phyloP scores from a whole-genome alignment of 2,888 invertebrate species.

The Andricus quercusramuli region DNA sequence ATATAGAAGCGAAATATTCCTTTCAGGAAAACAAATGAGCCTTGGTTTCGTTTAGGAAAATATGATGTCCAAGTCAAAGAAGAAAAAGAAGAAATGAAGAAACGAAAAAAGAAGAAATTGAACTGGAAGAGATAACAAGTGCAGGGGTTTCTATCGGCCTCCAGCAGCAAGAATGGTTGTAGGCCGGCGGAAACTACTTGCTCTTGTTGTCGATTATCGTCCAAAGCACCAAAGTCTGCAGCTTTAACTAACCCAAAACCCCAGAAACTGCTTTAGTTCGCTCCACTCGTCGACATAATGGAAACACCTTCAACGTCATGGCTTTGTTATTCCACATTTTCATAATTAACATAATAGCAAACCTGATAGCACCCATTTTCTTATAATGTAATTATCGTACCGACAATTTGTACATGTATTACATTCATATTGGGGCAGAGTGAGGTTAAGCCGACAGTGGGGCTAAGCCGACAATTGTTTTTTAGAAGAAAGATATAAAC shows the following conservation, averaged over 20 bases:
- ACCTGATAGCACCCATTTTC: not conserved
- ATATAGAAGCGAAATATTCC: not conserved
- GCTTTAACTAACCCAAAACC: constrained; percentile 4
- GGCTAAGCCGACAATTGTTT: too few relatives aligned
- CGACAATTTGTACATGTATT: not conserved
- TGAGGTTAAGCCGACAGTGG: too few relatives aligned
- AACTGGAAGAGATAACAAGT: constrained; percentile 63
- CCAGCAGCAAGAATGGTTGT: constrained; percentile 90
- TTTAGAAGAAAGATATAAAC: too few relatives aligned
- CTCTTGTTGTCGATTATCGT: constrained; percentile 79
- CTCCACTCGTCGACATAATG: constrained; percentile 3
- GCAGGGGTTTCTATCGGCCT: constrained; percentile 97
- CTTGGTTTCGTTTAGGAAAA: not conserved
- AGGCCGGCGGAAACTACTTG: constrained; percentile 98
- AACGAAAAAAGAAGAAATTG: not conserved
- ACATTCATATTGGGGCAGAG: too few relatives aligned
- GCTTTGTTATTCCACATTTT: constrained; percentile 25
- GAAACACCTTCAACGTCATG: not conserved
- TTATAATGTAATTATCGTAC: not conserved
- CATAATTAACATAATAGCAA: constrained; percentile 9
- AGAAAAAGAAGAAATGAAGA: not conserved
- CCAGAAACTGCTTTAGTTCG: constrained; percentile 22
- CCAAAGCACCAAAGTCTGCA: constrained; percentile 50
- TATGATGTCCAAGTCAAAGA: not conserved
- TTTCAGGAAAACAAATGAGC: not conserved